Evolutionary conservation across 2,888 invertebrate species (phyloP).

Genomic region (Cataglyphis rosenhaueri): DNA sequence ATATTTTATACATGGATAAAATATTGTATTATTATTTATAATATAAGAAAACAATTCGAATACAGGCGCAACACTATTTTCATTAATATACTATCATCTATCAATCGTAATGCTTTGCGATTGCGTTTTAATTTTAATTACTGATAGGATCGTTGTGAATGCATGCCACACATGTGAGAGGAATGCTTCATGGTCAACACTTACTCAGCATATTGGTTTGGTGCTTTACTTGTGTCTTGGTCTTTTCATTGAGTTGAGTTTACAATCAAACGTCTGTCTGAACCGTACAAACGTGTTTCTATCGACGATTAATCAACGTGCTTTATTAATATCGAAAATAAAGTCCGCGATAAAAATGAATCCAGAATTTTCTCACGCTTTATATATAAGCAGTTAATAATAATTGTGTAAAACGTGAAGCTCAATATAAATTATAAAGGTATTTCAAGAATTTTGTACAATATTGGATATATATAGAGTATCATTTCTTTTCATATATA

Average conservation of each 20-base stretch:
- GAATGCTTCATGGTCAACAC: constrained; percentile 44
- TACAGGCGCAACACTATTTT: background rate
- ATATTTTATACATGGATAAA: background rate
- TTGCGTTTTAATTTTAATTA: constrained; percentile 16
- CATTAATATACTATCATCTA: background rate
- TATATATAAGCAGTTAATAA: background rate
- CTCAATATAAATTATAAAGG: constrained; percentile 14
- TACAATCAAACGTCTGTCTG: background rate
- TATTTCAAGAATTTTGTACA: constrained; percentile 31
- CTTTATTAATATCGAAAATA: background rate
- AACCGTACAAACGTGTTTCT: constrained; percentile 8
- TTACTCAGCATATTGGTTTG: constrained; percentile 67
- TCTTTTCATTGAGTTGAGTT: constrained; percentile 58
- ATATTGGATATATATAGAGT: background rate
- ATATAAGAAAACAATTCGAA: background rate
- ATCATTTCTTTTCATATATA: background rate
- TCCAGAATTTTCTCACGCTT: background rate
- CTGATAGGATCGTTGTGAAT: constrained; percentile 66
- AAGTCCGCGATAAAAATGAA: constrained; percentile 14
- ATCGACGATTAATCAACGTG: background rate
- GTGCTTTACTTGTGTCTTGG: constrained; percentile 39
- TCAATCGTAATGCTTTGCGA: background rate
- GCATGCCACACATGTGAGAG: constrained; percentile 61
- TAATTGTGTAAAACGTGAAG: background rate
- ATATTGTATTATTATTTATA: background rate